phyloP scores from a whole-genome alignment of 2,888 invertebrate genomes.

The Leptinotarsa peninsularis region DNA sequence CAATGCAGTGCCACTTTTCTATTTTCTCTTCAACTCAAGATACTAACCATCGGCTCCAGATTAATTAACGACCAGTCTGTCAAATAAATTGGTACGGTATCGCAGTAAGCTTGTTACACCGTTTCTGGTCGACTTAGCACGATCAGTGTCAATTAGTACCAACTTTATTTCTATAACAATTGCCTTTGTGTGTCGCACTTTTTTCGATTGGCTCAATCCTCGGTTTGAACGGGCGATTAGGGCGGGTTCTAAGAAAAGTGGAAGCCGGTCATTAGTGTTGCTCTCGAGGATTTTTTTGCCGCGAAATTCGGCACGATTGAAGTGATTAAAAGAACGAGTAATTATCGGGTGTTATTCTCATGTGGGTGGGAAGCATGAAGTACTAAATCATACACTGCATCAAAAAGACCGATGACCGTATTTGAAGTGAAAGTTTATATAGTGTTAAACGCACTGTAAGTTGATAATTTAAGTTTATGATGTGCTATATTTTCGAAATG shows the following conservation, averaged over 20 bases:
- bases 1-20: neutral
- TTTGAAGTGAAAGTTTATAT: no score
- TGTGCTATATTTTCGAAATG: no score
- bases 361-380: conserved; percentile 4
- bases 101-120: conserved; percentile 49
- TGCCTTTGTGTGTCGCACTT: conserved; percentile 57
- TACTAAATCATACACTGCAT: neutral
- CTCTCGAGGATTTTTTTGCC: conserved; percentile 14
- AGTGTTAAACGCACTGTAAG: no score
- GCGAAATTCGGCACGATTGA: conserved; percentile 31
- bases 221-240: conserved; percentile 47
- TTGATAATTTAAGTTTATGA: no score
- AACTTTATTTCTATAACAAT: conserved; percentile 56
- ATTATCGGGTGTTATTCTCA: conserved; percentile 22
- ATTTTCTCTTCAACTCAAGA: conserved; percentile 32
- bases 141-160: conserved; percentile 61
- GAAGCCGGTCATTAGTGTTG: conserved; percentile 47
- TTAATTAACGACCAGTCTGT: conserved; percentile 45
- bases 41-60: conserved; percentile 38
- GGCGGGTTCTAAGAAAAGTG: conserved; percentile 40
- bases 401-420: no score
- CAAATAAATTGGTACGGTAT: conserved; percentile 45
- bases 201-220: conserved; percentile 58
- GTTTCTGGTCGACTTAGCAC: conserved; percentile 59
- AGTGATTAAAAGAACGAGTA: conserved; percentile 28